Percentiles rank a stretch among this genome's conserved stretches.
Conservation (phyloP, 2,113 vertebrate genomes). For the Butorides virescens region DNA sequence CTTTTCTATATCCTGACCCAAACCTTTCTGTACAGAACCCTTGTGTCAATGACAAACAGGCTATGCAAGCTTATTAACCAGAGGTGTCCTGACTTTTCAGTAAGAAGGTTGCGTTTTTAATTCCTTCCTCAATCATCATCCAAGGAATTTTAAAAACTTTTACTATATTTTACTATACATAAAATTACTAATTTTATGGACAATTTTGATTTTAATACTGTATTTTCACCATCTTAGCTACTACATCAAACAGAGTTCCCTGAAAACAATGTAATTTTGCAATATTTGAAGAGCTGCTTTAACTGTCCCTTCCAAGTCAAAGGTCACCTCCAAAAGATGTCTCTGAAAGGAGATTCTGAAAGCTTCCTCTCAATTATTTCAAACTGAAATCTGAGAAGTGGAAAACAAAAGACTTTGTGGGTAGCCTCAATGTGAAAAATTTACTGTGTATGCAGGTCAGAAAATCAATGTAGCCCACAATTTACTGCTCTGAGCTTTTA, state of each 20-base stretch:
- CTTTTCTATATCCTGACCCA: not conserved
- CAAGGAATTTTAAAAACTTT: not conserved
- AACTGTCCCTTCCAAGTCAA: slow-evolving; percentile 18
- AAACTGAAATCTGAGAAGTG: slow-evolving; percentile 15
- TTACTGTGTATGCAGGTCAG: slow-evolving; percentile 14
- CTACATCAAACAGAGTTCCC: not conserved
- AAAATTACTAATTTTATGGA: not conserved
- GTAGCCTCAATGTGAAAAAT: slow-evolving; percentile 26
- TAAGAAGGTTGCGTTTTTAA: not conserved
- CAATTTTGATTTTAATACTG: not conserved
- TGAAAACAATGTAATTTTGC: not conserved
- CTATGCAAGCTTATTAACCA: not conserved
- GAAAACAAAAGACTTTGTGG: slow-evolving; percentile 20
- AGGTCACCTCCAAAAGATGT: slow-evolving; percentile 55
- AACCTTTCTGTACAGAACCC: not conserved
- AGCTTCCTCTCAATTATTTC: slow-evolving; percentile 34
- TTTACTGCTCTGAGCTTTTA: slow-evolving; percentile 31
- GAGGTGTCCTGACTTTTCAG: not conserved
- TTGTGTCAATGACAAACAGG: not conserved
- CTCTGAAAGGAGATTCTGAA: slow-evolving; percentile 24
- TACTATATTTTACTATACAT: too few species aligned
- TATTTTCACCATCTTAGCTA: not conserved
- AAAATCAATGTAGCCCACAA: slow-evolving; percentile 54
- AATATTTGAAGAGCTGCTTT: not conserved
- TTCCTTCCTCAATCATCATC: not conserved